phyloP scores from a whole-genome alignment of 2,113 vertebrate species.

The Mastomys coucha region DNA sequence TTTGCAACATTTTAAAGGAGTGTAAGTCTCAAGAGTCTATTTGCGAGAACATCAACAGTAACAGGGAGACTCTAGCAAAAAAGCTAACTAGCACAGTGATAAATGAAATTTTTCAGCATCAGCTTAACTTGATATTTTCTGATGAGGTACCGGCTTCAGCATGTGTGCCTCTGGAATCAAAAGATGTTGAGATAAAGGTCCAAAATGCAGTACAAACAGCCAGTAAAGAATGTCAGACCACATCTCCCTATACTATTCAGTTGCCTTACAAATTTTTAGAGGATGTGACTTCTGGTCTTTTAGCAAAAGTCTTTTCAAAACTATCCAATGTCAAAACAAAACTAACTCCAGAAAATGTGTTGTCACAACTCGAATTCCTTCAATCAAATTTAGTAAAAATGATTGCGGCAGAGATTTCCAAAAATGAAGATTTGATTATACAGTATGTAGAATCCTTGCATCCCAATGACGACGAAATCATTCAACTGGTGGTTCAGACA shows the following conservation, averaged over 20 bases:
- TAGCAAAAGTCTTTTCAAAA: constrained; percentile 75
- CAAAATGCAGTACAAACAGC: constrained; percentile 34
- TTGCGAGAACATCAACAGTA: constrained; percentile 66
- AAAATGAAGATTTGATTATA: constrained; percentile 70
- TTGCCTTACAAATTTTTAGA: constrained; percentile 75
- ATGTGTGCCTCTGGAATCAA: constrained; percentile 71
- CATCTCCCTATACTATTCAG: constrained; percentile 68
- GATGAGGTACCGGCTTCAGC: constrained; percentile 47
- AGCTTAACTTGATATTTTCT: constrained; percentile 59
- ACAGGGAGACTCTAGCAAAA: constrained; percentile 66
- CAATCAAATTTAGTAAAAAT: constrained; percentile 77
- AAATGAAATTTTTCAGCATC: constrained; percentile 74
- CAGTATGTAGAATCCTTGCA: constrained; percentile 76
- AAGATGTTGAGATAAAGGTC: constrained; percentile 63
- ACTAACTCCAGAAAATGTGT: neutral
- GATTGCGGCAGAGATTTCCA: constrained; percentile 73
- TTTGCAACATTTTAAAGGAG: constrained; percentile 79
- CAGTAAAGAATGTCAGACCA: constrained; percentile 74
- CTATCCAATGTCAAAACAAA: neutral
- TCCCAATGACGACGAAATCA: constrained; percentile 68
- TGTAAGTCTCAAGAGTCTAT: constrained; percentile 68
- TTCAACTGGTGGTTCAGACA: constrained; percentile 74
- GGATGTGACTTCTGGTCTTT: constrained; percentile 71
- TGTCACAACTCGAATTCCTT: constrained; percentile 73
- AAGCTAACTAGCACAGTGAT: constrained; percentile 68